Evolutionary conservation across 2,113 vertebrate genomes (phyloP).

Genomic region (Cryptomyrus ogoouensis): DNA sequence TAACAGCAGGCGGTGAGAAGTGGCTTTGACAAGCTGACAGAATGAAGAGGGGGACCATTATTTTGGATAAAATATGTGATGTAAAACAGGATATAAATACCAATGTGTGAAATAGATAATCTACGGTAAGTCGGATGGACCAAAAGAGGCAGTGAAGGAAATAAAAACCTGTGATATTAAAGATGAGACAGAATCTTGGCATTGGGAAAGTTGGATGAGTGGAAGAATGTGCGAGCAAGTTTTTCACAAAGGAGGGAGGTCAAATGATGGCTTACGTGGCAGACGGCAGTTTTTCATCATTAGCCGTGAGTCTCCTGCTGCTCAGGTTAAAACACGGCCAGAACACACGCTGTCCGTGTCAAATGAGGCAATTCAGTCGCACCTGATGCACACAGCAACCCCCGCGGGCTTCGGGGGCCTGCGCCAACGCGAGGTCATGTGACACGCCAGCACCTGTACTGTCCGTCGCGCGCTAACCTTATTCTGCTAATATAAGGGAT

Average conservation of each 20-base stretch:
- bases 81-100: background rate
- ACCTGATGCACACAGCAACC: conserved; percentile 48
- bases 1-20: background rate
- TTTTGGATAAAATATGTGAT: background rate
- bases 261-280: conserved; percentile 35
- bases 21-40: background rate
- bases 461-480: conserved; percentile 36
- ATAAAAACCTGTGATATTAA: background rate
- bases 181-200: background rate
- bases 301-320: conserved; percentile 40
- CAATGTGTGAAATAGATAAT: background rate
- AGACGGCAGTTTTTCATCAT: conserved; percentile 46
- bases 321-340: conserved; percentile 46
- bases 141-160: background rate
- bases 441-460: conserved; percentile 40
- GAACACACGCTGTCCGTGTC: conserved; percentile 48
- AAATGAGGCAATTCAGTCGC: conserved; percentile 49
- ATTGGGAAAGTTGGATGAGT: background rate
- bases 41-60: background rate
- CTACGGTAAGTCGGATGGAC: background rate
- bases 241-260: conserved; percentile 7
- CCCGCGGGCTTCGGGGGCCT: conserved; percentile 28
- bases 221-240: conserved; percentile 25
- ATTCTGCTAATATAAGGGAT: background rate
- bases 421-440: conserved; percentile 17